Evolutionary conservation across 2,888 invertebrate genomes (phyloP).

Genomic region (Muschampia plurimacula): DNA sequence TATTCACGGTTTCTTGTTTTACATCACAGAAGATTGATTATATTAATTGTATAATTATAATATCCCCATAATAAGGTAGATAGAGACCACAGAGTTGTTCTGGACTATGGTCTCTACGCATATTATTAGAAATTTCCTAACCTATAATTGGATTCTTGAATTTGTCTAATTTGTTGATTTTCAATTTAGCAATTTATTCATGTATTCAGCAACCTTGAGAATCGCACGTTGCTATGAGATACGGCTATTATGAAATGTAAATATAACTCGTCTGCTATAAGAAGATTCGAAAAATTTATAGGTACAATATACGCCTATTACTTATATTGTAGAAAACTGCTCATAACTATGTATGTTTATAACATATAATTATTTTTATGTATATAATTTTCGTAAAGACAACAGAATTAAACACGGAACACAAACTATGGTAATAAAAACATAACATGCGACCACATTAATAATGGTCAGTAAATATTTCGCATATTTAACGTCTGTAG

Average conservation of each 20-base stretch:
- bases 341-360: not conserved
- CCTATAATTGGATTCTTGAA: slow-evolving; percentile 45
- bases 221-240: slow-evolving; percentile 71
- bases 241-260: slow-evolving; percentile 62
- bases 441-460: slow-evolving; percentile 41
- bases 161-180: slow-evolving; percentile 66
- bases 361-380: no score
- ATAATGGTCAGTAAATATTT: slow-evolving; percentile 50
- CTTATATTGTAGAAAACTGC: not conserved
- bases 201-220: slow-evolving; percentile 74
- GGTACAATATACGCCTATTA: not conserved
- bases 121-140: slow-evolving; percentile 31
- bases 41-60: slow-evolving; percentile 11
- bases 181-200: slow-evolving; percentile 67
- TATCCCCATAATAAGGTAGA: not conserved
- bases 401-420: slow-evolving; percentile 23
- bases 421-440: slow-evolving; percentile 27
- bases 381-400: slow-evolving; percentile 1
- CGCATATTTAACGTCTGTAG: slow-evolving; percentile 62
- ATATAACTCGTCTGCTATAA: slow-evolving; percentile 50
- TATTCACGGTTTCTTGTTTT: slow-evolving; percentile 13
- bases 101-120: slow-evolving; percentile 10
- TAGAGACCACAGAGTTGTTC: slow-evolving; percentile 1
- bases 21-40: slow-evolving; percentile 6
- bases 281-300: slow-evolving; percentile 14